phyloP scores from a whole-genome alignment of 2,797 vertebrate genomes.

The Ctenosaura bakeri region DNA sequence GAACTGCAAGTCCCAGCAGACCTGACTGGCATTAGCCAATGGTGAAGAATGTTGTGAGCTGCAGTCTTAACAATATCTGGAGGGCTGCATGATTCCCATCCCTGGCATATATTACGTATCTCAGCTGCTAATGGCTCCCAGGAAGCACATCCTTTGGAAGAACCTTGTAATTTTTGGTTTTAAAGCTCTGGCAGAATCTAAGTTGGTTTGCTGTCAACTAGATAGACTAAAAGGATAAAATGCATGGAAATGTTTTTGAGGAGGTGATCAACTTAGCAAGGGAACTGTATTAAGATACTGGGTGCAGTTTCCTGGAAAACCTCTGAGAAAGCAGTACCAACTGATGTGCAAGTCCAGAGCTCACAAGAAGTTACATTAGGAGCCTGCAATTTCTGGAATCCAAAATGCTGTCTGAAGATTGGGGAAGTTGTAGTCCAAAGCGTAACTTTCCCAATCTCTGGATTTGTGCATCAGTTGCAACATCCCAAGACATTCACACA shows the following conservation, averaged over 20 bases:
- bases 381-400: too few relatives aligned
- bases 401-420: too few relatives aligned
- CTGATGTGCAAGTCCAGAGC: neutral
- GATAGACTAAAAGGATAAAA: neutral
- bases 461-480: too few relatives aligned
- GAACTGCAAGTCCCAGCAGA: too few relatives aligned
- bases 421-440: too few relatives aligned
- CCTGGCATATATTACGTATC: neutral
- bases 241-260: too few relatives aligned
- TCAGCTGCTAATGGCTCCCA: neutral
- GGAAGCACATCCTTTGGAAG: neutral
- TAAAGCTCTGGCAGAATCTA: neutral
- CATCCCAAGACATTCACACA: neutral
- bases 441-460: too few relatives aligned
- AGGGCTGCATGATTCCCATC: too few relatives aligned
- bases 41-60: too few relatives aligned
- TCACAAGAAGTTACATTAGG: neutral
- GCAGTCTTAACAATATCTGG: too few relatives aligned
- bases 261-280: neutral
- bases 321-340: neutral
- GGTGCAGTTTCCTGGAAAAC: neutral
- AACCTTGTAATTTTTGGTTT: neutral
- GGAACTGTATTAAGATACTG: neutral
- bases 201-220: neutral
- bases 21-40: too few relatives aligned